Evolutionary conservation across 2,888 invertebrate genomes (phyloP), one percentile per base, ranked within the genome.

Genomic region (Xanthia togata): DNA sequence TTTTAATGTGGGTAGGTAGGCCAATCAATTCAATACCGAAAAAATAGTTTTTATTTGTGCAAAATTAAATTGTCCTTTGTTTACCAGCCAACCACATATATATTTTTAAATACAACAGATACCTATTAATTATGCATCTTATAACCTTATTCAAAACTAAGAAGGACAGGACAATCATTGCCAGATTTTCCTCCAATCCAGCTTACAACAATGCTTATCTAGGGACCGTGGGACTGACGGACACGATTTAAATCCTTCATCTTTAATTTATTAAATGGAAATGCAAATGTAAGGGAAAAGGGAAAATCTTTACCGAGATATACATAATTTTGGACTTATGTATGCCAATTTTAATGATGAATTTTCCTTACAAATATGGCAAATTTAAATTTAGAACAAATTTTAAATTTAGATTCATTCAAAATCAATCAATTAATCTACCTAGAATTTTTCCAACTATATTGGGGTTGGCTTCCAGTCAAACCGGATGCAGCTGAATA

Each of bases 181-280:
- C 47, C 69, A 73, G 55, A 59, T 47, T 67, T 53, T 38, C 57
- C 47, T 74, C 55, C 64, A 75, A 82, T 59, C 70, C 63, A 80
- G 60, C n/a, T 79, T 62, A 83, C 14, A 77, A 76, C 67, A 70
- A 63, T 47, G 65, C 71, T 84, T 74, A 70, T 75, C 80, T 73
- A 44, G 60, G 70, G 38, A 26, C 67, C 26, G 53, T 82, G 59
- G 64, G 31, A 67, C 69, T 67, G 82, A 41, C 72, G 55, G 69
- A 71, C 5, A 69, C 67, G 70, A 70, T 73, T 73, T 68, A 65
- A 75, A 26, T 73, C 73, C 70, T 55, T 41, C 31, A 41, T 55
- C 38, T 31, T 57, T 80, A 79, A 85, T 79, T 76, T 82, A 78
- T 80, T 80, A 70, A 87, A 83, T 84, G 72, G 72, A 83, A 79